These are phyloP conservation scores for Lucilia sericata DNA, from an alignment of 1,140 invertebrate species.

Conservation along the genomic window DNA sequence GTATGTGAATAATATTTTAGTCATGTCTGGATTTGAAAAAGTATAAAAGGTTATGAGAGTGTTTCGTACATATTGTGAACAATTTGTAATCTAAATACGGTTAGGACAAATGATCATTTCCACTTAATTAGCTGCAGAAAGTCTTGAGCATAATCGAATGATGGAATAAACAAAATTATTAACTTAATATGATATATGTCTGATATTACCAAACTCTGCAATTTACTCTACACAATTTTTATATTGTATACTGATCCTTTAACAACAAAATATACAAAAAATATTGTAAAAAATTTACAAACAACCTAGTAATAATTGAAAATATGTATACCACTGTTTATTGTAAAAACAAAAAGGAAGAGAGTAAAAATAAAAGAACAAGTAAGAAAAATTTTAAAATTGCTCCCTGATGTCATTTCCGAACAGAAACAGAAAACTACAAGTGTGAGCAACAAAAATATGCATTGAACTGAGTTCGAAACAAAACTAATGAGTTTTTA, in stretches of 20 bases:
- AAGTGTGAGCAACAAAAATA: not conserved
- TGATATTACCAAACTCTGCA: no score
- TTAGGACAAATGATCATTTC: not conserved
- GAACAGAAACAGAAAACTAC: not conserved
- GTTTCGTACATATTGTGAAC: not conserved
- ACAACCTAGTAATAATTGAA: no score
- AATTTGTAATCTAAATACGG: not conserved
- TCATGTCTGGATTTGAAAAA: not conserved
- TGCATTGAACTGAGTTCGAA: not conserved
- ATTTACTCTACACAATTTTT: no score
- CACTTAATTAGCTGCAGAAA: no score
- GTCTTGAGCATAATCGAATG: no score
- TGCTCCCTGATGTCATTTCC: not conserved
- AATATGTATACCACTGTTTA: no score
- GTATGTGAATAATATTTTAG: not conserved
- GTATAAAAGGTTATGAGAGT: not conserved
- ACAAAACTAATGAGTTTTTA: conserved; percentile 21
- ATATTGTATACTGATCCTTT: no score
- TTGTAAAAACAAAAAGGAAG: no score
- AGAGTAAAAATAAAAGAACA: not conserved
- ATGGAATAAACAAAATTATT: no score
- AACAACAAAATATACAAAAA: no score
- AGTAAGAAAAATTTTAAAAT: not conserved
- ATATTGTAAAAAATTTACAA: no score
- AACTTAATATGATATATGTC: no score